Conservation (phyloP, 2,888 invertebrate genomes). For the Punctoribates punctum region DNA sequence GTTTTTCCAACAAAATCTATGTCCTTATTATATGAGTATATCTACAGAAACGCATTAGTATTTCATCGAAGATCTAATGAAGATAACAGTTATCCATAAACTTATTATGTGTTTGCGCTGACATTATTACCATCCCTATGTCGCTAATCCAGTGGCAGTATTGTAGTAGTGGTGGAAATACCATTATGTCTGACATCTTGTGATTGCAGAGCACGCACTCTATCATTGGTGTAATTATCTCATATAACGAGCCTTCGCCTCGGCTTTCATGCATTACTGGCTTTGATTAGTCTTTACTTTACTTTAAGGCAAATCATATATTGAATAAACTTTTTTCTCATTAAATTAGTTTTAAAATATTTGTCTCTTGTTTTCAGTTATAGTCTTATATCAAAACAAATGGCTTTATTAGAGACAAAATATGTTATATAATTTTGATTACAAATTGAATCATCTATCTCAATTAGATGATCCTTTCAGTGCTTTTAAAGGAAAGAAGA, state of each 20-base stretch:
- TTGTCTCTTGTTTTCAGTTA: background rate
- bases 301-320: background rate
- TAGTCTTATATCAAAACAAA: background rate
- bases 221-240: slow-evolving; percentile 32
- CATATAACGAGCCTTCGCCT: slow-evolving; percentile 29
- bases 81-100: slow-evolving; percentile 20
- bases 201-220: slow-evolving; percentile 11
- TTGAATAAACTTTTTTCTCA: background rate
- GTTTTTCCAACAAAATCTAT: no score
- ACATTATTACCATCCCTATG: background rate
- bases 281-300: slow-evolving; percentile 14
- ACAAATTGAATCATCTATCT: no score
- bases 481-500: no score
- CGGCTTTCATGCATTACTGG: slow-evolving; percentile 19
- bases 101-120: background rate
- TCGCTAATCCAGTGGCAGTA: background rate
- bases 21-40: background rate
- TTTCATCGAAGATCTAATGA: slow-evolving; percentile 10
- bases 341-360: slow-evolving; percentile 7
- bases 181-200: slow-evolving; percentile 6
- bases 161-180: background rate
- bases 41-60: background rate
- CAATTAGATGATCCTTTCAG: no score
- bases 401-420: no score
- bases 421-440: no score